A percentile compares a stretch with the other conserved stretches of the same genome.
Evolutionary conservation across 1,140 invertebrate genomes (phyloP).

Genomic region (Drosophila nebulosa): DNA sequence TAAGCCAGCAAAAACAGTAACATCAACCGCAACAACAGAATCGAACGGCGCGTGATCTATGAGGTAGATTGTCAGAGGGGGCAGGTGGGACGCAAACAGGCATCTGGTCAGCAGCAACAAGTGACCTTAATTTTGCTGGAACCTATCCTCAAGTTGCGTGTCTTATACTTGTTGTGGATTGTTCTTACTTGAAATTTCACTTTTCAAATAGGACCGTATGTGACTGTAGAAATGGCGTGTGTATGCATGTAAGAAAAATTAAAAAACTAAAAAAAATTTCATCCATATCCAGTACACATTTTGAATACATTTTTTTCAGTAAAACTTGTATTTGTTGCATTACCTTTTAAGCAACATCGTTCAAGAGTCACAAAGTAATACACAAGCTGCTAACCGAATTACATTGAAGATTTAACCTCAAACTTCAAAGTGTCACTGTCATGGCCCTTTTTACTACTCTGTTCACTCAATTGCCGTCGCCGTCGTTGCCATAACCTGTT

Average conservation of each 20-base stretch:
- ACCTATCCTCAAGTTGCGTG: slow-evolving; percentile 60
- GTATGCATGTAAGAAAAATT: slow-evolving; percentile 44
- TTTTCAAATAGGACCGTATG: slow-evolving; percentile 57
- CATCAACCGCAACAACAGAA: slow-evolving; percentile 41
- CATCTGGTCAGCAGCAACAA: slow-evolving; percentile 63
- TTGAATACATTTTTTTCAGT: too few species aligned
- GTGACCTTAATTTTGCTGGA: slow-evolving; percentile 75
- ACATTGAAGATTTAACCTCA: slow-evolving; percentile 77
- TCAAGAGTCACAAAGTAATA: slow-evolving; percentile 1
- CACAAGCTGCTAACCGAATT: slow-evolving; percentile 36
- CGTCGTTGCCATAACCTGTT: slow-evolving; percentile 75
- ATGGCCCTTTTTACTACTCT: slow-evolving; percentile 78
- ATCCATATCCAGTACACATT: too few species aligned
- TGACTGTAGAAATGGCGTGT: not conserved
- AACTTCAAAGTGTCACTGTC: slow-evolving; percentile 80
- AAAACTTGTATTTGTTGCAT: not conserved
- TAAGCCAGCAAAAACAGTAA: slow-evolving; percentile 48
- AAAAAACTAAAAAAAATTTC: slow-evolving; percentile 63
- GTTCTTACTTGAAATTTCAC: slow-evolving; percentile 77
- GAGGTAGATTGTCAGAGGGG: slow-evolving; percentile 30
- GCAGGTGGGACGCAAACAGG: not conserved
- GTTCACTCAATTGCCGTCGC: slow-evolving; percentile 30
- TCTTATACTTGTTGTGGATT: slow-evolving; percentile 40
- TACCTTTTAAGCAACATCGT: too few species aligned
- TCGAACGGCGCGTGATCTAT: slow-evolving; percentile 64